phyloP scores from a whole-genome alignment of 2,113 vertebrate genomes.

The Vanacampus margaritifer region DNA sequence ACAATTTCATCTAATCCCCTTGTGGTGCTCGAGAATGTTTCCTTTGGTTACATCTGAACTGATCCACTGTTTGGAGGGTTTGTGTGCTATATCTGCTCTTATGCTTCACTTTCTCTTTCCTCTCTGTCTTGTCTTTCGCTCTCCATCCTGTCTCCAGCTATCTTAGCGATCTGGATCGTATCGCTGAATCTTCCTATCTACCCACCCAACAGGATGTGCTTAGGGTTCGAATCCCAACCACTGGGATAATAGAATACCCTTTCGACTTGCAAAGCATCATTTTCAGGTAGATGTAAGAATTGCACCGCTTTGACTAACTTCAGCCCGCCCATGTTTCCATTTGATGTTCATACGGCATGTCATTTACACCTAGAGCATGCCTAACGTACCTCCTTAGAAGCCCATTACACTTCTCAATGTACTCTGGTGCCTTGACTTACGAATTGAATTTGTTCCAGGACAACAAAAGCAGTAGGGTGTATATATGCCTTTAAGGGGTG shows the following conservation, averaged over 20 bases:
- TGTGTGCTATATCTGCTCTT: slow-evolving; percentile 55
- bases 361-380: slow-evolving; percentile 8
- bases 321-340: slow-evolving; percentile 4
- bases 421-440: neutral
- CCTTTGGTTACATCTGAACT: slow-evolving; percentile 45
- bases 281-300: slow-evolving; percentile 85
- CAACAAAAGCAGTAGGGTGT: neutral
- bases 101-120: slow-evolving; percentile 63
- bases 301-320: slow-evolving; percentile 34
- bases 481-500: no score
- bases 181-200: slow-evolving; percentile 88
- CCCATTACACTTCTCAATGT: neutral
- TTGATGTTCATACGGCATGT: slow-evolving; percentile 8
- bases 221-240: slow-evolving; percentile 95
- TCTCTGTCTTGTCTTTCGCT: slow-evolving; percentile 36
- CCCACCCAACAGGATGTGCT: slow-evolving; percentile 98
- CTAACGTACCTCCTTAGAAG: neutral
- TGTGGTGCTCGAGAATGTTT: slow-evolving; percentile 38
- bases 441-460: neutral
- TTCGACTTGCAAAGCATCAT: slow-evolving; percentile 99
- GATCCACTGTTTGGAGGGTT: slow-evolving; percentile 42
- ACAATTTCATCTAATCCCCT: slow-evolving; percentile 21
- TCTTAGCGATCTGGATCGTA: slow-evolving; percentile 94
- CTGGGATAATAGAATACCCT: slow-evolving; percentile 98
- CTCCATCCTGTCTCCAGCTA: slow-evolving; percentile 79